phyloP scores from a whole-genome alignment of 2,888 invertebrate species.

The Hipparchia sbordonii region DNA sequence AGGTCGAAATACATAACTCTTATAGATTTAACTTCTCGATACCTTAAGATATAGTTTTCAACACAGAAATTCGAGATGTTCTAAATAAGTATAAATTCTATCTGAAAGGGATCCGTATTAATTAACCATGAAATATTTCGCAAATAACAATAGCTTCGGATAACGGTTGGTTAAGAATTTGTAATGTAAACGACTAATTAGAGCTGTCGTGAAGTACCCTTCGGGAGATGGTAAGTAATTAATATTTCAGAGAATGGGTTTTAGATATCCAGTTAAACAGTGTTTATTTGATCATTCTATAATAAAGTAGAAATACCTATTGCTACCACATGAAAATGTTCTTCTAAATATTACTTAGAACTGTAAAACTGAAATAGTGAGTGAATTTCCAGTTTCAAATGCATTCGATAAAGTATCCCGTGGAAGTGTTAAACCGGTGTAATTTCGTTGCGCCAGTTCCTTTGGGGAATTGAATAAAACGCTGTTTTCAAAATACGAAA shows the following conservation, averaged over 20 bases:
- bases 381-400: slow-evolving; percentile 15
- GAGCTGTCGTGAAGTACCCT: slow-evolving; percentile 45
- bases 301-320: too few species aligned
- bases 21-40: neutral
- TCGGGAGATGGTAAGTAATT: slow-evolving; percentile 12
- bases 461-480: slow-evolving; percentile 34
- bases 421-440: slow-evolving; percentile 34
- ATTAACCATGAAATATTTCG: slow-evolving; percentile 36
- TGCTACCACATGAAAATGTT: neutral
- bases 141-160: slow-evolving; percentile 53
- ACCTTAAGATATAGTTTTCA: neutral
- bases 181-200: slow-evolving; percentile 74
- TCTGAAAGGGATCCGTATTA: slow-evolving; percentile 31
- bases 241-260: slow-evolving; percentile 7
- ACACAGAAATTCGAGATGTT: slow-evolving; percentile 3
- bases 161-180: slow-evolving; percentile 58
- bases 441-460: slow-evolving; percentile 32
- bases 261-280: neutral
- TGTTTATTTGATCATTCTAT: neutral
- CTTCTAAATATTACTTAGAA: neutral
- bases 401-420: slow-evolving; percentile 29
- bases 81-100: slow-evolving; percentile 33
- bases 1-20: too few species aligned
- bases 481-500: slow-evolving; percentile 23
- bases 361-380: slow-evolving; percentile 15